Base-by-base conservation (phyloP, 2,797 vertebrate species). In the Mormyrus hasselquistii region DNA sequence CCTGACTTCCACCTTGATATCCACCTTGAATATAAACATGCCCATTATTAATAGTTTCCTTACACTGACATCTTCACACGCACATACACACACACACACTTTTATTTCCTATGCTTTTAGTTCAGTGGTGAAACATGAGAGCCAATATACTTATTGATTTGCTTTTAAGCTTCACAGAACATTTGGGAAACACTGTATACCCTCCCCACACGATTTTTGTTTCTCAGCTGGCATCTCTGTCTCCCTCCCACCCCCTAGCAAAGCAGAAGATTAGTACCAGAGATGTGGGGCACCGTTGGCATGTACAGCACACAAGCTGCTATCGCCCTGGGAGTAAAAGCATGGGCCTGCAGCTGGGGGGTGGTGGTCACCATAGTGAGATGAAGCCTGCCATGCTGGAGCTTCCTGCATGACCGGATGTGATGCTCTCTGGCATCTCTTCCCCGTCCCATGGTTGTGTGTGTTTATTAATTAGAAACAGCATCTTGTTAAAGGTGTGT, bases 111-210 rank as follows among this genome's bases (percentile, higher is more conserved):
- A 38, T n/a, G 25, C 49, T 1, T 86, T 52, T 53, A 86, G 85
- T 57, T 52, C 85, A 57, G 50, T 41, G 93, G 92, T 92, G 90
- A 93, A 94, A 92, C 91, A 89, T 88, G 90, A 88, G 69, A 84
- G 88, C 89, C 89, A 89, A 19, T 79, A 50, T 47, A 14, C 83
- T 90, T 91, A 93, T 92, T 92, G 94, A 94, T 94, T 91, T 90
- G 88, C 93, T 93, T 92, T 92, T 91, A 92, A 41, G 41, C 89
- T 86, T 91, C 91, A 88, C 47, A 44, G 83, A 91, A 91, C 88
- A 87, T 92, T 92, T 91, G 90, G 84, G 91, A 91, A 89, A 90
- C 88, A 90, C 91, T 91, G 91, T 16, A 90, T 91, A 90, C 91
- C 47, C 12, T 92, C 44, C 44, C 88, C 55, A 29, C 22, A 10